Base-by-base conservation (phyloP, 2,113 vertebrate genomes). In the Malurus alboscapulatus region DNA sequence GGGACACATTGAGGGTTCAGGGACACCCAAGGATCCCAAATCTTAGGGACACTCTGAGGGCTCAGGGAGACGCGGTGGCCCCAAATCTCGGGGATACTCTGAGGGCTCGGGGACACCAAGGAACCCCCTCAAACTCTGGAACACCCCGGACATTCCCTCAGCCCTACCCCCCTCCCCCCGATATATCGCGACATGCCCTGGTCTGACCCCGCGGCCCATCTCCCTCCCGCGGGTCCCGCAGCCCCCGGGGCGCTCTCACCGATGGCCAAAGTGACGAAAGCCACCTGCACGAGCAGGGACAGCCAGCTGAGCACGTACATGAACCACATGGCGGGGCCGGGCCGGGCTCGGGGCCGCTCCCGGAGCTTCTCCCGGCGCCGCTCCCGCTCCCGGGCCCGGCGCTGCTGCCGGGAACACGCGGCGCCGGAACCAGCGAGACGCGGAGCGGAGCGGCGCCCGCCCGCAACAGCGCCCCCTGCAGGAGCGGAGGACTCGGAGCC, bases 261-360 rank as follows among this genome's bases (percentile, higher is more conserved):
- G 75, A 93, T 99, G 20, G 98, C 99, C 91, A 99, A 97, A 44
- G 99, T 99, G 97, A 99, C 98, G 96, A 99, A 99, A 30, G 98
- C 98, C 96, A 99, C 98, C 94, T 99, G 99, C 95, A 99, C 96
- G 92, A 99, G 97, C 93, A 99, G 94, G 96, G 99, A 99, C 75
- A 99, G 96, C 99, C 99, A 99, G 96, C 99, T 99, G 59, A 99
- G 98, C 89, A 98, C 97, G 98, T 99, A 99, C 97, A 99, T 98
- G 98, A 99, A 99, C 99, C 99, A 99, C 99, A 99, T 99, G 94
- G 92, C 92, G 88, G 69, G 73, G 17, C 17, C 32, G 21, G 14
- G 13, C 42, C 44, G 38, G 65, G 65, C 89, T 40, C 94, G 62
- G 54, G 42, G 54, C 58, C 82, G 54, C 69, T 62, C 65, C 84